These are phyloP conservation scores for Paragorgia papillata DNA, from an alignment of 92 coral and sea anemone species.

Conservation along the genomic window DNA sequence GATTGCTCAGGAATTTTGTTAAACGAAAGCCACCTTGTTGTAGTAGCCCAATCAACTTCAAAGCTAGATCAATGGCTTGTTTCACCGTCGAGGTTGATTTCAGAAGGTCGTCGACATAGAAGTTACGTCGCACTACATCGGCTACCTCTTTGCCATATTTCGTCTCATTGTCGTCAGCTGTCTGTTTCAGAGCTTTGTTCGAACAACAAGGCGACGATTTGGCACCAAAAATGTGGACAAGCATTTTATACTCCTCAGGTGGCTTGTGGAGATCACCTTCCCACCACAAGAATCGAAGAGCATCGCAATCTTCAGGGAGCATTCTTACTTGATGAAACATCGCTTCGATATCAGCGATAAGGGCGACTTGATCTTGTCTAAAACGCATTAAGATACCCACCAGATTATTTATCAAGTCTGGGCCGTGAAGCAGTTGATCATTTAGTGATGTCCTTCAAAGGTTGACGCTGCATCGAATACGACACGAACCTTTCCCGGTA, in stretches of 20 bases:
- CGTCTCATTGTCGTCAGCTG: slow-evolving; percentile 61
- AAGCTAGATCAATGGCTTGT: slow-evolving; percentile 41
- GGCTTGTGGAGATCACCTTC: slow-evolving; percentile 30
- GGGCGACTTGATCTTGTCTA: slow-evolving; percentile 44
- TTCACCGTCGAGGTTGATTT: slow-evolving; percentile 38
- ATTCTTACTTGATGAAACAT: slow-evolving; percentile 58
- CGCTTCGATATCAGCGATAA: slow-evolving; percentile 53
- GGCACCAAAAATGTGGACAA: slow-evolving; percentile 58
- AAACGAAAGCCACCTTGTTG: slow-evolving; percentile 52
- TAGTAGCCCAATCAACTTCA: slow-evolving; percentile 37
- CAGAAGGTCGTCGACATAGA: slow-evolving; percentile 57
- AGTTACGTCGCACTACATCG: slow-evolving; percentile 51
- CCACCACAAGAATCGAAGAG: slow-evolving; percentile 62
- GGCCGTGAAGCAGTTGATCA: slow-evolving; percentile 54
- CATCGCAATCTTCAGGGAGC: slow-evolving; percentile 31
- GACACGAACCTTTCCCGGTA: slow-evolving; percentile 48
- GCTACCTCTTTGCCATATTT: slow-evolving; percentile 52
- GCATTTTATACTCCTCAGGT: slow-evolving; percentile 57
- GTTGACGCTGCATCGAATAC: slow-evolving; percentile 50
- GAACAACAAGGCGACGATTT: slow-evolving; percentile 62
- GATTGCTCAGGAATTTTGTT: slow-evolving; percentile 57
- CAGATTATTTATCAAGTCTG: slow-evolving; percentile 48
- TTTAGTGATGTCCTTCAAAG: slow-evolving; percentile 36
- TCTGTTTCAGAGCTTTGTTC: slow-evolving; percentile 51
- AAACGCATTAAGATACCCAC: slow-evolving; percentile 50